Base-by-base conservation (phyloP, 1,140 invertebrate genomes). In the Paraescarpia echinospica region DNA sequence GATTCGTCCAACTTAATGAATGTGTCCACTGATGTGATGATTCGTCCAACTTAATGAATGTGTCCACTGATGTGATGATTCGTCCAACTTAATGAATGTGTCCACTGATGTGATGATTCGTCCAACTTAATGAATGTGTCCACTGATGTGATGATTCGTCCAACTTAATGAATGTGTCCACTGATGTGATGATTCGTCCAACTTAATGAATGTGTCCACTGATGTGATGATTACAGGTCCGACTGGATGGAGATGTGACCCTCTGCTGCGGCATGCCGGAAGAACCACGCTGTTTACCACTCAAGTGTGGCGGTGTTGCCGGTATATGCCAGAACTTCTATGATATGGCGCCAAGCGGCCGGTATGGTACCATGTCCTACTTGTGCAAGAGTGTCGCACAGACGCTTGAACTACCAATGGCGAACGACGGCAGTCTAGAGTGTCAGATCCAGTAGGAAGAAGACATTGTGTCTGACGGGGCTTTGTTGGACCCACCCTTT, bases 261-360 rank as follows among this genome's bases (percentile, higher is more conserved):
- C 95, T 98, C 9, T 99, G 98, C 95, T 99, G 98, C 96, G 98
- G 98, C 9, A 98, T 98, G 96, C 97, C 97, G 93, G 97, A 97
- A 93, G 8, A 22, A 31, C 5, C 90, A n/a, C 93, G 91, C 33
- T 33, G 4, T 4, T 89, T 92, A 33, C 89, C 93, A 27, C 92
- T 93, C 33, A 93, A 93, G 51, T 99, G 99, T 95, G 98, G 98
- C 59, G 99, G 99, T 59, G 98, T 98, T 88, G 98, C 98, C 0
- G 98, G 98, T 93, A 98, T 99, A 93, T 99, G 99, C 96, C 98
- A 98, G 96, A 98, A 99, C 96, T 98, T 99, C 95, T 99, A 99
- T 96, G 99, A 99, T 96, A 98, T 98, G 95, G 99, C 99, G 33
- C 99, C 99, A 8, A 99, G 98, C 96, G 99, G 99, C 89, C 98